Conservation (phyloP, 2,113 vertebrate genomes). For the Chitala chitala region DNA sequence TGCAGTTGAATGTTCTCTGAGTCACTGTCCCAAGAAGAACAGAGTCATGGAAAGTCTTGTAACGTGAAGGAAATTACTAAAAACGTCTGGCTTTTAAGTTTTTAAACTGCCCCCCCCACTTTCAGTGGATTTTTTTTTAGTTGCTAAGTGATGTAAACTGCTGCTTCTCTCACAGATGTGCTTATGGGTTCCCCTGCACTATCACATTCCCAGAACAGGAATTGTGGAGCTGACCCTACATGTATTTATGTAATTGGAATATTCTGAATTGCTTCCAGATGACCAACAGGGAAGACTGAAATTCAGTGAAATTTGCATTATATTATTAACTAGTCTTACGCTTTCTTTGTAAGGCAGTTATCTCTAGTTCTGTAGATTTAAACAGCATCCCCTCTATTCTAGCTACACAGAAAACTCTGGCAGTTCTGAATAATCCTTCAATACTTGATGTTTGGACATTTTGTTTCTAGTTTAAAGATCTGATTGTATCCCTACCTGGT, state of each 20-base stretch:
- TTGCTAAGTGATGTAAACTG: background rate
- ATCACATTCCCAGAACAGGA: background rate
- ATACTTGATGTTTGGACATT: too few species aligned
- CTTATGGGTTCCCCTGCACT: too few species aligned
- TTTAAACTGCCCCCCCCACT: background rate
- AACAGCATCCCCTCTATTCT: too few species aligned
- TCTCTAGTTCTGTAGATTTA: background rate
- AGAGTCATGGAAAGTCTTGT: conserved; percentile 10
- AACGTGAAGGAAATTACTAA: conserved; percentile 9
- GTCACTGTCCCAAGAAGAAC: conserved; percentile 9
- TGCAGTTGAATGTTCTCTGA: background rate
- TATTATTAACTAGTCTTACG: background rate
- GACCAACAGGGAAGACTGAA: background rate
- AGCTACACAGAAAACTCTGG: too few species aligned
- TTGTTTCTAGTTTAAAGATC: too few species aligned
- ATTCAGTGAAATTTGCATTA: background rate
- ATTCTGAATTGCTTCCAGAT: conserved; percentile 4
- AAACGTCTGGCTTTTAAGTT: conserved; percentile 10
- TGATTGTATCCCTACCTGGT: too few species aligned
- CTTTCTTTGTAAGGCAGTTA: background rate
- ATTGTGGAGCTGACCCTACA: background rate
- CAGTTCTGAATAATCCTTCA: too few species aligned
- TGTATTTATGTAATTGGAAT: background rate
- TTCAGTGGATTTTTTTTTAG: background rate
- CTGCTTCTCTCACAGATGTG: background rate